Base-by-base conservation (phyloP, 2,113 vertebrate genomes). In the Plestiodon gilberti region DNA sequence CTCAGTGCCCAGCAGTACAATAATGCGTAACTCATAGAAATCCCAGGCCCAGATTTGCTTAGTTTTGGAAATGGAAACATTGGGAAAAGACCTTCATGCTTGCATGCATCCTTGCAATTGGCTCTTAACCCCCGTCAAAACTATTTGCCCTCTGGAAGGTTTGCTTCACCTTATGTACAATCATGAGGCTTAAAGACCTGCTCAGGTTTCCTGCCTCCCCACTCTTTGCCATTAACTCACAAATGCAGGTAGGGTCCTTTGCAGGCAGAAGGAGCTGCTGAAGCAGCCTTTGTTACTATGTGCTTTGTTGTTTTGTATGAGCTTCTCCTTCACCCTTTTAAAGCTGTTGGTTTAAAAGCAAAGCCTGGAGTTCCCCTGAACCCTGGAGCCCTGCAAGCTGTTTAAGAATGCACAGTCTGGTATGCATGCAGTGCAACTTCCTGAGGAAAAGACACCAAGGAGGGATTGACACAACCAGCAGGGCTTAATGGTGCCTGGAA, bases 281-380 rank as follows among this genome's bases (percentile, higher is more conserved):
- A 25, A 0, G 0, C 11, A 15, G 4, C 35, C 13, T 52, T 4
- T 3, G 23, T 18, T 55, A 4, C 43, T 22, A 13, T 43, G 23
- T 67, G 28, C 43, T 8, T 48, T 48, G 43, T 48, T 48, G 43
- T 48, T 78, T 87, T 81, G 70, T 78, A 23, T 40, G 33, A 35
- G 69, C 22, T 81, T 83, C 57, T 38, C 15, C 13, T 64, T 30
- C 55, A 9, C 6, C 1, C 10, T 17, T 81, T 71, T 8, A 76
- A 18, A 85, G 10, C 3, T 30, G n/a, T 2, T 20, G 13, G 18
- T 79, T 89, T 61, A 28, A 89, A 87, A 88, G 70, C 35, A 65
- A 64, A 81, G 25, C 0, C 13, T 30, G 40, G 1, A 17, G 3
- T 57, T 82, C 7, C 38, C 70, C 0, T 0, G 67, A 10, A 4